Evolutionary conservation across 2,888 invertebrate species (phyloP), one percentile per base, ranked within the genome.

Genomic region (Cryptocheilus praepositus): DNA sequence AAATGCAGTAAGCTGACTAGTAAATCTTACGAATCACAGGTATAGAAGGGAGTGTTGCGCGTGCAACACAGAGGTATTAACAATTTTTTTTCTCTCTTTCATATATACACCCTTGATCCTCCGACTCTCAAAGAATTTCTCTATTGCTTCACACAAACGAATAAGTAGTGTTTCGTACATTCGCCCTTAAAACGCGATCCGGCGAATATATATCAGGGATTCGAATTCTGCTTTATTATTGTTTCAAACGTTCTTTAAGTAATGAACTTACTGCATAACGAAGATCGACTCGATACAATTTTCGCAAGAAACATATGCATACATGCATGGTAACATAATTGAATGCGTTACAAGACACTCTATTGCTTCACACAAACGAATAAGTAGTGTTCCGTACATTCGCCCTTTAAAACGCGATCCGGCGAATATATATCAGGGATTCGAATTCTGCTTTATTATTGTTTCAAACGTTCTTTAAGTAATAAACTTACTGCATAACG

Each of bases 1-100:
- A 79, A 81, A 80, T 72, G 73, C 73, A 73, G 71, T 73, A 81
- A 80, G 81, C 81, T 83, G 84, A 84, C 84, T 84, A 84, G 84
- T 73, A 79, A 84, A 75, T 80, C 70, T 81, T 72, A 77, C 67
- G 76, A 74, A 83, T 84, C 81, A 84, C 84, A 82, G 82, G 81
- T 81, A 75, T 36, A 73, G 73, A 78, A 73, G 71, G 74, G 69
- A 70, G 73, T 66, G 74, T 69, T 69, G 71, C 65, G 51, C 64
- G 57, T 46, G 56, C 74, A 67, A 69, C 76, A 76, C 76, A 61
- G 76, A 80, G 74, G 77, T 81, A 82, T 71, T 49, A 65, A 75
- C 66, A 71, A 74, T 68, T 71, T 54, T 28, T 45, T 61, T 64
- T 44, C 44, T 62, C 28, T 61, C 58, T 13, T 56, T 25, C 63